Percentiles rank a stretch among this genome's conserved stretches.
These are phyloP conservation scores for Drosophila oshimai DNA, from an alignment of 1,140 invertebrate species.

Conservation along the genomic window DNA sequence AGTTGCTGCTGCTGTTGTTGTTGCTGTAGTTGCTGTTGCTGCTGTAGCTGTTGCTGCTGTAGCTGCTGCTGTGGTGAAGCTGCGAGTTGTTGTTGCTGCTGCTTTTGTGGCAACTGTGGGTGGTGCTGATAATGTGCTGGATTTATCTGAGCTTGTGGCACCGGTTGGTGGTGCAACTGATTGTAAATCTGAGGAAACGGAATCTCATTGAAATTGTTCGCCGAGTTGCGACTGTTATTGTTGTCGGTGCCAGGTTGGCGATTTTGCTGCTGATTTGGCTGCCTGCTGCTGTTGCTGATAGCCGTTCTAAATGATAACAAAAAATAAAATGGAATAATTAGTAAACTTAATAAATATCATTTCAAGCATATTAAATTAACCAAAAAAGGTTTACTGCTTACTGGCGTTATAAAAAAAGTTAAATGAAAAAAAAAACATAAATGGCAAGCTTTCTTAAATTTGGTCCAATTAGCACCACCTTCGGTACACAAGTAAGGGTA, in stretches of 20 bases:
- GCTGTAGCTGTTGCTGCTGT: neutral
- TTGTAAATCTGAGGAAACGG: conserved; percentile 1
- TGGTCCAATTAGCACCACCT: no score
- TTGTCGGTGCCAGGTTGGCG: neutral
- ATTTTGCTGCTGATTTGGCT: neutral
- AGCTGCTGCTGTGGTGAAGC: neutral
- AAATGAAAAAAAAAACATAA: no score
- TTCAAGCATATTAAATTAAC: no score
- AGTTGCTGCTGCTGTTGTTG: conserved; percentile 24
- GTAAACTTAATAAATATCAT: no score
- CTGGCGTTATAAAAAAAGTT: no score
- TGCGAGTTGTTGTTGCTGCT: no score
- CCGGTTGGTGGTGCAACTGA: neutral
- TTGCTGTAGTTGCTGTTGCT: neutral
- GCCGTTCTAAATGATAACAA: neutral
- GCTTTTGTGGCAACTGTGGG: neutral
- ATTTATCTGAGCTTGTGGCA: neutral
- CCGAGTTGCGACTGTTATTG: neutral
- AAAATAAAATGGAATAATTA: no score
- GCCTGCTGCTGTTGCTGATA: neutral
- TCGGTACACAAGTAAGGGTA: no score
- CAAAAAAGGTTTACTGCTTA: no score
- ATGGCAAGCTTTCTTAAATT: no score
- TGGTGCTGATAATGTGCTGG: neutral
- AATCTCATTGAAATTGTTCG: neutral